phyloP scores from a whole-genome alignment of 2,113 vertebrate species.

The Amblyornis subalaris region DNA sequence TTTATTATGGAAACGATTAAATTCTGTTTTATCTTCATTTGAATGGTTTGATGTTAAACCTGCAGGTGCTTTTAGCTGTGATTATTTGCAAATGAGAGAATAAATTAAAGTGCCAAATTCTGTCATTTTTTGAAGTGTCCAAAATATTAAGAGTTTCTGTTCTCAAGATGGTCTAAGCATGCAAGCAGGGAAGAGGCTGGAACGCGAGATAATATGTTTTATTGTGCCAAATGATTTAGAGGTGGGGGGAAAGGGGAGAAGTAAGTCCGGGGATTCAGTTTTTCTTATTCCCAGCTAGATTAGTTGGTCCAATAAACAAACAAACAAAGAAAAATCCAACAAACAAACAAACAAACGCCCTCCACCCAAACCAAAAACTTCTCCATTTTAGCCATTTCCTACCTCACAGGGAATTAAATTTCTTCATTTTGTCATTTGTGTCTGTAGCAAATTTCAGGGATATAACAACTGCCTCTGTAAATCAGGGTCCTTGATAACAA shows the following conservation, averaged over 20 bases:
- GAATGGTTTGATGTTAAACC: neutral
- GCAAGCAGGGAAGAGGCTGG: neutral
- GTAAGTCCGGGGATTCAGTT: neutral
- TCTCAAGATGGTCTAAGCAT: neutral
- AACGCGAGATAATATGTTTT: neutral
- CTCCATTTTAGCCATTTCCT: neutral
- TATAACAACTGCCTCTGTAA: neutral
- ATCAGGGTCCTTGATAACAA: neutral
- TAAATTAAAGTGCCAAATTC: neutral
- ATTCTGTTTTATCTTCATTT: neutral
- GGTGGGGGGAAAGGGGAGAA: rapidly evolving
- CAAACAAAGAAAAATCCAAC: neutral
- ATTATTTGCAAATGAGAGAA: neutral
- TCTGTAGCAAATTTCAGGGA: neutral
- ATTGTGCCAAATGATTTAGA: neutral
- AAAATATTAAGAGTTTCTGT: neutral
- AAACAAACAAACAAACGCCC: no score
- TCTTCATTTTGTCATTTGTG: neutral
- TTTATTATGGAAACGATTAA: neutral
- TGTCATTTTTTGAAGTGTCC: neutral
- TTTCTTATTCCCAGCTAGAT: neutral
- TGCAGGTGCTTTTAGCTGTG: neutral
- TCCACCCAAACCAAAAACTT: neutral
- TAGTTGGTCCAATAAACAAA: neutral
- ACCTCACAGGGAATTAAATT: neutral